Conservation (phyloP, 2,888 invertebrate genomes). For the Diarsia brunnea region DNA sequence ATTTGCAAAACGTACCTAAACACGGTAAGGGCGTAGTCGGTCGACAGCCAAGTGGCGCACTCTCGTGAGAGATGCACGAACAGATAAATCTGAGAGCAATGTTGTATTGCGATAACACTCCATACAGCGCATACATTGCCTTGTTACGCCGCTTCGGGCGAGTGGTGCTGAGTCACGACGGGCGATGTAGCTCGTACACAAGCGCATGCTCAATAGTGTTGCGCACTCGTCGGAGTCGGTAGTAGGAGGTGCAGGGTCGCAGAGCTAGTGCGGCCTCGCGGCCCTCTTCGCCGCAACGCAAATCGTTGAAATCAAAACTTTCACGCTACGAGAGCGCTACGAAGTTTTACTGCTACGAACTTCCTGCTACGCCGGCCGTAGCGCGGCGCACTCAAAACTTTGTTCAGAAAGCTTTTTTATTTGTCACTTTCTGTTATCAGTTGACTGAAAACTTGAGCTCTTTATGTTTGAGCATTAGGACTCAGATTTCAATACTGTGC, state of each 20-base stretch:
- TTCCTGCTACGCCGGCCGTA: slow-evolving; percentile 89
- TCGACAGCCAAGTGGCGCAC: slow-evolving; percentile 88
- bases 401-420: slow-evolving; percentile 90
- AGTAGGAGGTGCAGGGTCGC: slow-evolving; percentile 82
- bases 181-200: slow-evolving; percentile 68
- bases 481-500: slow-evolving; percentile 70
- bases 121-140: slow-evolving; percentile 74
- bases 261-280: slow-evolving; percentile 87
- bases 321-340: slow-evolving; percentile 91
- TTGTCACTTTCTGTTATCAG: slow-evolving; percentile 89
- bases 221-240: slow-evolving; percentile 38
- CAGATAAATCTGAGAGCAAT: slow-evolving; percentile 84
- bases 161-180: not conserved
- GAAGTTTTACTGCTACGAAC: slow-evolving; percentile 91
- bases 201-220: slow-evolving; percentile 26
- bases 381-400: slow-evolving; percentile 89
- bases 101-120: slow-evolving; percentile 54
- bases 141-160: slow-evolving; percentile 12
- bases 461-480: slow-evolving; percentile 74
- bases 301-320: slow-evolving; percentile 91
- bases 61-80: slow-evolving; percentile 89
- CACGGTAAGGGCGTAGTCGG: slow-evolving; percentile 87
- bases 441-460: slow-evolving; percentile 81
- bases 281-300: slow-evolving; percentile 89
- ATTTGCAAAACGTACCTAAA: slow-evolving; percentile 82